Conservation (phyloP, 2,888 invertebrate species). For the Alloplasta piceator region DNA sequence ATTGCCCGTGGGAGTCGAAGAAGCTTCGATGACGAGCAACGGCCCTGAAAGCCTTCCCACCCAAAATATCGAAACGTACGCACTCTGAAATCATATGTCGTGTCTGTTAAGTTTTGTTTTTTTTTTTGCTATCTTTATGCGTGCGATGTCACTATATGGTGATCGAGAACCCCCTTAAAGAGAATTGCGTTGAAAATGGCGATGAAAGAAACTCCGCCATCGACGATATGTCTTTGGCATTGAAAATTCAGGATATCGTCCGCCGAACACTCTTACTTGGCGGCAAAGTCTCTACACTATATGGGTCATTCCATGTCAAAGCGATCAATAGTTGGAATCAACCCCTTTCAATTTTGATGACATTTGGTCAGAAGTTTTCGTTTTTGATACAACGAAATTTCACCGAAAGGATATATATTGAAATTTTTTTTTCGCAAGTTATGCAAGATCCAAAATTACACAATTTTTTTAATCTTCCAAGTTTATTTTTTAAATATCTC, state of each 20-base stretch:
- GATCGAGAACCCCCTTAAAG: neutral
- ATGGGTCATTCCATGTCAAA: no score
- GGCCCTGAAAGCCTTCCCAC: constrained; percentile 31
- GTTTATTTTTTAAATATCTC: no score
- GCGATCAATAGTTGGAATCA: no score
- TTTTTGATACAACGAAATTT: no score
- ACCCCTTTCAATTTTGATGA: no score
- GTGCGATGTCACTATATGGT: constrained; percentile 40
- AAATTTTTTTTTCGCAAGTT: no score
- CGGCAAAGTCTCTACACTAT: neutral
- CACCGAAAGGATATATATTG: no score
- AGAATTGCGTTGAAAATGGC: constrained; percentile 46
- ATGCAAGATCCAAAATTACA: no score
- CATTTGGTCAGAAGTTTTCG: no score
- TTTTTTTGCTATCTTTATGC: constrained; percentile 39
- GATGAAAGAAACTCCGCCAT: constrained; percentile 19
- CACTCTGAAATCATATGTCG: constrained; percentile 54
- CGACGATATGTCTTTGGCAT: constrained; percentile 28
- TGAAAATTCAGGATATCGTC: constrained; percentile 53
- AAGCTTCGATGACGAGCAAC: neutral
- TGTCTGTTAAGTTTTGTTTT: neutral
- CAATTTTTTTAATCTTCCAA: no score
- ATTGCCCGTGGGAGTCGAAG: neutral
- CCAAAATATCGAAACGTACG: constrained; percentile 25
- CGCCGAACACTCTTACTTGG: constrained; percentile 50